These are phyloP conservation scores for Actias luna DNA, from an alignment of 2,888 invertebrate species.

Conservation along the genomic window DNA sequence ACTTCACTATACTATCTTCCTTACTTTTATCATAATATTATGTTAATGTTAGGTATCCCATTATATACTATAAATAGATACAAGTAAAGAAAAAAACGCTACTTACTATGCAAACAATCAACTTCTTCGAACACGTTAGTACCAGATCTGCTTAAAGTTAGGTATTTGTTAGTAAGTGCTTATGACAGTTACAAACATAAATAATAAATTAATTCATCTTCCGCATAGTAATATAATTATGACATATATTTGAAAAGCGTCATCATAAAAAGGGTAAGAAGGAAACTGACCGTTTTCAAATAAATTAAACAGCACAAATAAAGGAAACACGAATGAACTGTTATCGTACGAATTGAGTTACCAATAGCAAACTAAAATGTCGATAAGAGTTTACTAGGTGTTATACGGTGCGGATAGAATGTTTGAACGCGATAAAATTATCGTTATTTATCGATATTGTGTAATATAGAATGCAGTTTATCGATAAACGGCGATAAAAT, in stretches of 20 bases:
- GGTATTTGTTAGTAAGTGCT: no score
- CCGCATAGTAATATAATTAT: not conserved
- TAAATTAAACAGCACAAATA: conserved; percentile 8
- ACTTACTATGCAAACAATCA: no score
- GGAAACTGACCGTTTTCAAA: not conserved
- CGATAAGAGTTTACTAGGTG: conserved; percentile 14
- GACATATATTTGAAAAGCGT: not conserved
- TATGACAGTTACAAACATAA: no score
- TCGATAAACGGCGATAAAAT: conserved; percentile 28
- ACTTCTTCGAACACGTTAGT: no score
- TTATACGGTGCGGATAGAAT: conserved; percentile 19
- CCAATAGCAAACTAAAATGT: conserved; percentile 15
- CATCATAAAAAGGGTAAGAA: not conserved
- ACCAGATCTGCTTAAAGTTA: no score
- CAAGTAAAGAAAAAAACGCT: no score
- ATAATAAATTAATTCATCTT: not conserved
- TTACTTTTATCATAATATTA: no score
- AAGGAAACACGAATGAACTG: conserved; percentile 4
- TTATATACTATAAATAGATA: no score
- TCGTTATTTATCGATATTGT: conserved; percentile 28
- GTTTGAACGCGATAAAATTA: conserved; percentile 28
- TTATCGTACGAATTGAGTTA: conserved; percentile 14
- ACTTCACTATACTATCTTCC: no score
- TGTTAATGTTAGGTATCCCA: no score
- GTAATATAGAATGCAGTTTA: conserved; percentile 27